These are phyloP conservation scores for Odontophorus gujanensis DNA, from an alignment of 2,113 vertebrate species.

Conservation along the genomic window DNA sequence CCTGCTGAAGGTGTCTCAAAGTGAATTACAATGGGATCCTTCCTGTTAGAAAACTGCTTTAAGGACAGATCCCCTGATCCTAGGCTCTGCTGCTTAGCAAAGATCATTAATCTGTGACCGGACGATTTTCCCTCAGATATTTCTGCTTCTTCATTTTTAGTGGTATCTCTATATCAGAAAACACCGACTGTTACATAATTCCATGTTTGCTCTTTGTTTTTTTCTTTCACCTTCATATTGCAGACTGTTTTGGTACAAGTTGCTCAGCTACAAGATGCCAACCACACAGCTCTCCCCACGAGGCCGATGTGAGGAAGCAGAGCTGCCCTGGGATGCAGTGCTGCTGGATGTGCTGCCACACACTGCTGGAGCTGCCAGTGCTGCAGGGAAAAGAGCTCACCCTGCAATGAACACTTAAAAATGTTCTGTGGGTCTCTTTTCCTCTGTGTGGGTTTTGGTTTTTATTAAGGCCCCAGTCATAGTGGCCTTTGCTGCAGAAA, in stretches of 20 bases:
- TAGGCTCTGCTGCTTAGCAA: constrained; percentile 1
- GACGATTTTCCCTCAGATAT: constrained; percentile 27
- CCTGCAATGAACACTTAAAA: background rate
- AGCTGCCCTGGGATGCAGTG: background rate
- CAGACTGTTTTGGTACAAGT: background rate
- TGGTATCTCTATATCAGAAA: background rate
- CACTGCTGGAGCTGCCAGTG: background rate
- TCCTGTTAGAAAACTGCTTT: background rate
- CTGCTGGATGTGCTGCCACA: too few relatives aligned
- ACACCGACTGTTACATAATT: background rate
- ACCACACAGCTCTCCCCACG: background rate
- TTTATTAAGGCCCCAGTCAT: fast-evolving
- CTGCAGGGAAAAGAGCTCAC: background rate
- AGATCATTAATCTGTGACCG: background rate
- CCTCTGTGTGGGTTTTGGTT: too few relatives aligned
- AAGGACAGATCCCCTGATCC: background rate
- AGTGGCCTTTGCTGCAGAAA: background rate
- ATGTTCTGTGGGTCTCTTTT: background rate
- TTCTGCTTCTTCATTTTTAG: background rate
- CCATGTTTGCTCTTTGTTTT: background rate
- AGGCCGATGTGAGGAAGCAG: background rate
- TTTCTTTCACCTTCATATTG: background rate
- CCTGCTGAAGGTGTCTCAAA: background rate
- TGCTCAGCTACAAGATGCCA: background rate
- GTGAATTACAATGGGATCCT: background rate